phyloP scores from a whole-genome alignment of 2,888 invertebrate species.

The Amphipyra berbera region DNA sequence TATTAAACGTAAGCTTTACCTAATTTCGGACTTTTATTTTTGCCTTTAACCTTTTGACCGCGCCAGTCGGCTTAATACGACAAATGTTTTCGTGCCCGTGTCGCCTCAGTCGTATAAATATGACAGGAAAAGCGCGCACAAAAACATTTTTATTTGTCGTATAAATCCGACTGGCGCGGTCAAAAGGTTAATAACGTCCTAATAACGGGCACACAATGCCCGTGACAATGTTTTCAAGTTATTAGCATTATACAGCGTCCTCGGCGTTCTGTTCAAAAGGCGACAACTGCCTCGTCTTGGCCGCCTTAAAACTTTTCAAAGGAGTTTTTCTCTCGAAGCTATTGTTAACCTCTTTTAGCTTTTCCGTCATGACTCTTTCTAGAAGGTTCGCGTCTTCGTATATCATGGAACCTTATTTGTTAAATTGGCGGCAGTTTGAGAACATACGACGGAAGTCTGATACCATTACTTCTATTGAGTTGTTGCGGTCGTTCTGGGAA shows the following conservation, averaged over 20 bases:
- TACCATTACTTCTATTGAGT: constrained; percentile 95
- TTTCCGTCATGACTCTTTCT: constrained; percentile 95
- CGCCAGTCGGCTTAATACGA: no score
- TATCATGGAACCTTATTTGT: constrained; percentile 98
- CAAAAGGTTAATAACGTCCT: no score
- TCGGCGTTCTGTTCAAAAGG: constrained; percentile 94
- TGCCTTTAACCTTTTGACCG: no score
- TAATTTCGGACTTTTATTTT: constrained; percentile 43
- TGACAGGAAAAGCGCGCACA: no score
- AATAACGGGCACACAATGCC: no score
- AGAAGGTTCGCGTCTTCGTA: constrained; percentile 98
- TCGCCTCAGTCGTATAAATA: no score
- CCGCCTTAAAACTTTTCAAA: constrained; percentile 85
- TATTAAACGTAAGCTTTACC: constrained; percentile 75
- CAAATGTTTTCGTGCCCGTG: no score
- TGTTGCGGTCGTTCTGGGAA: constrained; percentile 92
- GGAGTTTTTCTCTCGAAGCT: constrained; percentile 88
- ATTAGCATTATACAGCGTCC: constrained; percentile 96
- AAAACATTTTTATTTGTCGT: no score
- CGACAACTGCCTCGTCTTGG: constrained; percentile 85
- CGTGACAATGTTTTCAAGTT: no score
- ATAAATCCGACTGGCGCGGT: no score
- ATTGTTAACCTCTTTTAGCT: constrained; percentile 93
- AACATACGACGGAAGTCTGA: constrained; percentile 98
- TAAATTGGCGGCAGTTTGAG: constrained; percentile 98